These are phyloP conservation scores for Melanocharis versteri DNA, from an alignment of 2,113 vertebrate species.

Conservation along the genomic window DNA sequence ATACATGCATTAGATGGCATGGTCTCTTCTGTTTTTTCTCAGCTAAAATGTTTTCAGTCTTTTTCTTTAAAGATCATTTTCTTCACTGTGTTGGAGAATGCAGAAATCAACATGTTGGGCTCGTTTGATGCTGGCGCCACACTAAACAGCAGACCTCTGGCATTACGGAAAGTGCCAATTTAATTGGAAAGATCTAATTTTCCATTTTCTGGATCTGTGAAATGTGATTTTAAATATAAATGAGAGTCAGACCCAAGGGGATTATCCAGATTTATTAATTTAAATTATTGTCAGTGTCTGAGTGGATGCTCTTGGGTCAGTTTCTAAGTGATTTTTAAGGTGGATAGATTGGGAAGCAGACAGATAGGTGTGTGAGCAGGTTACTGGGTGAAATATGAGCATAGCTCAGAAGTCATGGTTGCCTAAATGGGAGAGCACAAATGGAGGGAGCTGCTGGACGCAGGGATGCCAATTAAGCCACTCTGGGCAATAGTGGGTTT, in stretches of 20 bases:
- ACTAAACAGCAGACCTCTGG: neutral
- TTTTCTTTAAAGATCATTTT: neutral
- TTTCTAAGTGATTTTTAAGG: neutral
- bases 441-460: neutral
- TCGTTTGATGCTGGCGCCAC: neutral
- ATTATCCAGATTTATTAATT: neutral
- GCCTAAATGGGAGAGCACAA: neutral
- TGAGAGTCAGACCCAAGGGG: neutral
- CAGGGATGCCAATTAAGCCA: neutral
- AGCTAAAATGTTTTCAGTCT: neutral
- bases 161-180: neutral
- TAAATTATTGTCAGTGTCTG: neutral
- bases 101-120: neutral
- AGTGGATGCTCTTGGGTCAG: neutral
- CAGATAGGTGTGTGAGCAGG: neutral
- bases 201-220: neutral
- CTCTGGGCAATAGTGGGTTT: neutral
- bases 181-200: conserved; percentile 4
- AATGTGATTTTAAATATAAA: conserved; percentile 18
- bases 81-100: neutral
- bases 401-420: neutral
- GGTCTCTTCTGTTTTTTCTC: neutral
- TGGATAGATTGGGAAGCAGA: neutral
- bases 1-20: neutral
- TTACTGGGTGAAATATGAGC: neutral